Conservation (phyloP, 2,113 vertebrate genomes). For the Microtus montanus region DNA sequence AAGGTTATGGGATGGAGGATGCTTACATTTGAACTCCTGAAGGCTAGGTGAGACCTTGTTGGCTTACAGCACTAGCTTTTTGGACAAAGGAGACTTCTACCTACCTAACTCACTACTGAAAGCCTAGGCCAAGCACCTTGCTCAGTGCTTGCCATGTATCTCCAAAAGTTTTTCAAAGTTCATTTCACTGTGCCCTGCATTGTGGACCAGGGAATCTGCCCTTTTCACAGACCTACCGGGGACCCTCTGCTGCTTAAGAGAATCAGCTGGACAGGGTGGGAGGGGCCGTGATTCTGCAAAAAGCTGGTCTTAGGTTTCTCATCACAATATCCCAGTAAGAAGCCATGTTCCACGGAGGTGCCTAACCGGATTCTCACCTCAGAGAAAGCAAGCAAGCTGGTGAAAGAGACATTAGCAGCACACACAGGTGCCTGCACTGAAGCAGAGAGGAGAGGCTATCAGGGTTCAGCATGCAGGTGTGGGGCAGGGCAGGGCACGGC, state of each 20-base stretch:
- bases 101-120: background rate
- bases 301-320: background rate
- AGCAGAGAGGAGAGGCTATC: background rate
- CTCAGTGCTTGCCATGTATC: background rate
- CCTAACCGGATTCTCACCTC: background rate
- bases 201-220: background rate
- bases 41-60: too few species aligned
- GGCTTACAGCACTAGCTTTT: background rate
- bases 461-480: accelerated
- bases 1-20: background rate
- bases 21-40: background rate
- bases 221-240: background rate
- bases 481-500: background rate
- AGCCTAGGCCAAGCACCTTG: background rate
- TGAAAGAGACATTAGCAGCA: background rate
- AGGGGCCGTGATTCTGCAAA: background rate
- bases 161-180: background rate
- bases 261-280: background rate
- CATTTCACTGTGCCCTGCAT: background rate
- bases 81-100: background rate
- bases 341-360: background rate
- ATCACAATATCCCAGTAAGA: background rate
- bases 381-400: background rate
- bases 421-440: background rate
- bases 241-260: background rate